Percentiles rank a stretch among this genome's conserved stretches.
phyloP scores from a whole-genome alignment of 2,888 invertebrate genomes.

The Drosophila pegasa region DNA sequence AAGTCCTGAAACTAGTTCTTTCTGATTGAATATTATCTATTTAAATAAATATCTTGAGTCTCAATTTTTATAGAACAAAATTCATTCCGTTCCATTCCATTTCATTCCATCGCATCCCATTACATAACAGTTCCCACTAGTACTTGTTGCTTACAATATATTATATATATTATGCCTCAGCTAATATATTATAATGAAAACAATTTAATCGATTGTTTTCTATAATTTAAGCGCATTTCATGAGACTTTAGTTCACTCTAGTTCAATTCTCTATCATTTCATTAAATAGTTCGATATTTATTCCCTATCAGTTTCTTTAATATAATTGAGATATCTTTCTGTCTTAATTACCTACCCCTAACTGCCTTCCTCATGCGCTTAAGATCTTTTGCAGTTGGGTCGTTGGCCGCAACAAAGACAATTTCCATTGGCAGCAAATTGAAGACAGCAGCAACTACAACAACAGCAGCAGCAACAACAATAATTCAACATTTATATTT shows the following conservation, averaged over 20 bases:
- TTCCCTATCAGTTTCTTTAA: background rate
- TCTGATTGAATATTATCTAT: too few relatives aligned
- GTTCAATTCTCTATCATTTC: background rate
- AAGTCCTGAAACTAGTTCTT: too few relatives aligned
- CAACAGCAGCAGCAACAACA: slow-evolving; percentile 21
- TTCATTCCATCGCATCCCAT: background rate
- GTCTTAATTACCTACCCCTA: background rate
- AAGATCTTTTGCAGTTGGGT: slow-evolving; percentile 45
- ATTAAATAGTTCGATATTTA: background rate
- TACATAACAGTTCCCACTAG: background rate
- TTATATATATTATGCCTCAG: background rate
- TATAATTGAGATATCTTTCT: background rate
- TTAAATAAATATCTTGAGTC: too few relatives aligned
- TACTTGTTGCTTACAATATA: background rate
- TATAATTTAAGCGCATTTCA: background rate
- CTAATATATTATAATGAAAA: slow-evolving; percentile 1
- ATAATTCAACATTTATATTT: slow-evolving; percentile 27
- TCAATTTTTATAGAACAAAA: too few relatives aligned
- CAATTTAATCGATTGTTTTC: background rate
- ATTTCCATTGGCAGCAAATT: slow-evolving; percentile 55
- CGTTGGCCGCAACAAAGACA: slow-evolving; percentile 46
- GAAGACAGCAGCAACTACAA: slow-evolving; percentile 42
- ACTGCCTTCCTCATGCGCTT: background rate
- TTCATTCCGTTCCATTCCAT: background rate
- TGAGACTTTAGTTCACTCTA: background rate